Conservation (phyloP, 2,888 invertebrate genomes). For the Drosophila longiperda region DNA sequence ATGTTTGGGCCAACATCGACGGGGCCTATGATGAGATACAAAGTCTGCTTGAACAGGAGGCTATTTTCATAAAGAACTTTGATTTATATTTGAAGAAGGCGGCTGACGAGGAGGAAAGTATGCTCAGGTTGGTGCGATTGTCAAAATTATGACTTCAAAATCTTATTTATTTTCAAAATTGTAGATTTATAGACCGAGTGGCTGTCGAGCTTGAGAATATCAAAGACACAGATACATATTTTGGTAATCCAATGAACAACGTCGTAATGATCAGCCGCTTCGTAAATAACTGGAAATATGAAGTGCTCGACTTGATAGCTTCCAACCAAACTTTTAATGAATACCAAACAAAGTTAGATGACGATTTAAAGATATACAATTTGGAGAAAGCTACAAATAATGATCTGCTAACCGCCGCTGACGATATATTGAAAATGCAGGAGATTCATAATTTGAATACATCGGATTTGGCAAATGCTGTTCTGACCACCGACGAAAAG, state of each 20-base stretch:
- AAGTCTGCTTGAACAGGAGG: conserved; percentile 46
- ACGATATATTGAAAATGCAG: conserved; percentile 94
- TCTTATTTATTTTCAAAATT: not conserved
- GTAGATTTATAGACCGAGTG: conserved; percentile 48
- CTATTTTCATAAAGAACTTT: conserved; percentile 29
- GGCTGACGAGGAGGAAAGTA: conserved; percentile 15
- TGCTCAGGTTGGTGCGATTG: conserved; percentile 34
- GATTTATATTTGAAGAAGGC: conserved; percentile 44
- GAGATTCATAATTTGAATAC: conserved; percentile 94
- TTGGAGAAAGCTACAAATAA: conserved; percentile 86
- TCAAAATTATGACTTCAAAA: not conserved
- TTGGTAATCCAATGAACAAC: conserved; percentile 67
- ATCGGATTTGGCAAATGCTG: conserved; percentile 91
- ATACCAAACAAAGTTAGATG: conserved; percentile 2
- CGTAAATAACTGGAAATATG: conserved; percentile 61
- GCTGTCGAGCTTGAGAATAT: conserved; percentile 24
- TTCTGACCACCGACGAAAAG: conserved; percentile 90
- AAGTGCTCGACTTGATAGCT: conserved; percentile 48
- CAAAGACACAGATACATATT: conserved; percentile 30
- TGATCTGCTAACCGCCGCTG: conserved; percentile 95
- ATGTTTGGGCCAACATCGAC: conserved; percentile 13
- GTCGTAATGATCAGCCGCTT: conserved; percentile 63
- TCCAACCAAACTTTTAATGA: conserved; percentile 12
- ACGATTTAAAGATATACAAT: not conserved
- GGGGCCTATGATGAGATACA: conserved; percentile 9